These are phyloP conservation scores for Tiphia femorata DNA, from an alignment of 2,888 invertebrate genomes.

Conservation along the genomic window DNA sequence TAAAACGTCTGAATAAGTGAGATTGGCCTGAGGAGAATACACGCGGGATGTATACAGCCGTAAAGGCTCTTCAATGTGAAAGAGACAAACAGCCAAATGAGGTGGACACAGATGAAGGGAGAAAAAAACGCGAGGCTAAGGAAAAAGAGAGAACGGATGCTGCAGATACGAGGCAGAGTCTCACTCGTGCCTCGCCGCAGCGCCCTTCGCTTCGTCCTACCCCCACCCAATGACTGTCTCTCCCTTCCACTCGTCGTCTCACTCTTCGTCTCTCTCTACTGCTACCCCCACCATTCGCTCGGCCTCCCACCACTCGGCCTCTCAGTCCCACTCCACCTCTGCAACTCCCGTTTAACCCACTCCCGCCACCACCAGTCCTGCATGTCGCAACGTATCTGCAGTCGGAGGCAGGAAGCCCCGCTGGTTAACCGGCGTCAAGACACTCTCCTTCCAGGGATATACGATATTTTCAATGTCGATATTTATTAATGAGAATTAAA, in stretches of 20 bases:
- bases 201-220: constrained; percentile 60
- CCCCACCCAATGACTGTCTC: too few species aligned
- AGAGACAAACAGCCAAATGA: too few species aligned
- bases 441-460: constrained; percentile 16
- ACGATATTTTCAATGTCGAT: too few species aligned
- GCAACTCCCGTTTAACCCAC: constrained; percentile 28
- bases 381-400: constrained; percentile 68
- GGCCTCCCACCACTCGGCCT: constrained; percentile 15
- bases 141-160: constrained; percentile 51
- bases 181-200: constrained; percentile 54
- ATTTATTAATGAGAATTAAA: too few species aligned
- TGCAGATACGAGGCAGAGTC: constrained; percentile 58
- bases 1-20: too few species aligned
- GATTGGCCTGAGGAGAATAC: too few species aligned
- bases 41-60: too few species aligned
- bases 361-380: constrained; percentile 43
- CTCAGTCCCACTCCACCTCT: constrained; percentile 21
- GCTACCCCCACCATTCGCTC: constrained; percentile 19
- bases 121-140: constrained; percentile 9
- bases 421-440: constrained; percentile 27
- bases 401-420: constrained; percentile 51
- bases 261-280: too few species aligned
- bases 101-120: background rate
- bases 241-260: too few species aligned
- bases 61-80: too few species aligned